phyloP scores from a whole-genome alignment of 2,888 invertebrate species.

The Lasioglossum zephyrum region DNA sequence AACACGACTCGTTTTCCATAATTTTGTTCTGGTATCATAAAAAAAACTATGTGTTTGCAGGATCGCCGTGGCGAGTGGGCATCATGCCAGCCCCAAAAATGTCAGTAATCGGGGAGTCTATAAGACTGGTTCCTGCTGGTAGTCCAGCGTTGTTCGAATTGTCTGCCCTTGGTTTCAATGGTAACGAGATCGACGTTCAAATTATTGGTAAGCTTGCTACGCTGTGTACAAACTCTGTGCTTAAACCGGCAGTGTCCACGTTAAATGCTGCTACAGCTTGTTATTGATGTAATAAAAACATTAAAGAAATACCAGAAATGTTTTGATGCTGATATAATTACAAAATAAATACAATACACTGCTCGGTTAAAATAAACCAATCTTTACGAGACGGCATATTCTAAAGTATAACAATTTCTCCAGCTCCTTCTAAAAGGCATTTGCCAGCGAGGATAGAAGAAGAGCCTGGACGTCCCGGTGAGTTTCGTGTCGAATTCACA shows the following conservation, averaged over 20 bases:
- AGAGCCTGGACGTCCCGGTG: conserved; percentile 91
- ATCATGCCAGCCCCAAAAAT: conserved; percentile 92
- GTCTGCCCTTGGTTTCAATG: conserved; percentile 88
- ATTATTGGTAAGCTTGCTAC: conserved; percentile 85
- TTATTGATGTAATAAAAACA: too few species aligned
- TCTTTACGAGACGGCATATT: not conserved
- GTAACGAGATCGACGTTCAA: conserved; percentile 86
- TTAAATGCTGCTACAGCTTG: too few species aligned
- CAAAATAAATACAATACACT: too few species aligned
- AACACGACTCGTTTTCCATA: not conserved
- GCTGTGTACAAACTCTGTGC: not conserved
- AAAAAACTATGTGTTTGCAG: conserved; percentile 85
- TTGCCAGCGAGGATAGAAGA: conserved; percentile 93
- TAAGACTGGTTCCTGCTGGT: conserved; percentile 95
- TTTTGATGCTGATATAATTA: too few species aligned
- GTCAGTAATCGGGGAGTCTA: conserved; percentile 94
- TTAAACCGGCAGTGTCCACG: too few species aligned
- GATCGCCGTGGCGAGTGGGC: conserved; percentile 97
- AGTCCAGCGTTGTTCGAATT: conserved; percentile 96
- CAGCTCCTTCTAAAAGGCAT: conserved; percentile 93
- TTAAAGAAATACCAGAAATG: too few species aligned
- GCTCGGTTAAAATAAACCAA: not conserved
- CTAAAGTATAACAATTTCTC: conserved; percentile 25
- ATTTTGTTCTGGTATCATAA: not conserved
- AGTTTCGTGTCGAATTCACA: conserved; percentile 96